Evolutionary conservation across 2,888 invertebrate genomes (phyloP), one percentile per base, ranked within the genome.

Genomic region (Aphrophora alni): DNA sequence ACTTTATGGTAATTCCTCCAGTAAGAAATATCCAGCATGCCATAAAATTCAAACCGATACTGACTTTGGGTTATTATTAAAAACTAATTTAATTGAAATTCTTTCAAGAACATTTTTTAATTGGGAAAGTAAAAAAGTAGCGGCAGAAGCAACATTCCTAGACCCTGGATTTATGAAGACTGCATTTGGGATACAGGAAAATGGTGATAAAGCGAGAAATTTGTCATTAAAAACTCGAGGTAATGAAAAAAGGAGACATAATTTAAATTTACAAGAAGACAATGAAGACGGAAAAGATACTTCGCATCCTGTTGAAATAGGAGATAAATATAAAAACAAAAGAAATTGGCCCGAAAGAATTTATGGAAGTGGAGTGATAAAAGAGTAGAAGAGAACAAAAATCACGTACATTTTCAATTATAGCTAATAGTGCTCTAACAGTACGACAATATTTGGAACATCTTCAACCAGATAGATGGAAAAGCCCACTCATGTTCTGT

Each of bases 11-110:
- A 3, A 77, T 77, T 25, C 68, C 75, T 4, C 21, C 38, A 33
- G 14, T 75, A 44, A 75, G 75, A 14, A 75, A n/a, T 21, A 75
- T 75, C 38, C 75, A 75, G 75, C 10, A 75, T 75, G 73, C 73
- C 33, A 7, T 73, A 3, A 73, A 28, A 73, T 28, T 17, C 27
- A 73, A 24, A 73, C 28, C 3, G 17, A 14, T 25, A 75, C 44
- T 44, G 44, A 17, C 38, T 38, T 44, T 25, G 75, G 75, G 4
- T 38, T 75, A 25, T 38, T 38, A 44, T 75, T 44, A 26, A 75
- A 75, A 44, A 75, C 38, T n/a, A 17, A 75, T 26, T 8, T 75
- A 2, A 24, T 75, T 38, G 44, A 75, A 44, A 26, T 75, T n/a
- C 33, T 38, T 24, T 75, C 75, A 21, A 38, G 75, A 38, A 75